Conservation (phyloP, 1,140 invertebrate genomes). For the Philaenus spumarius region DNA sequence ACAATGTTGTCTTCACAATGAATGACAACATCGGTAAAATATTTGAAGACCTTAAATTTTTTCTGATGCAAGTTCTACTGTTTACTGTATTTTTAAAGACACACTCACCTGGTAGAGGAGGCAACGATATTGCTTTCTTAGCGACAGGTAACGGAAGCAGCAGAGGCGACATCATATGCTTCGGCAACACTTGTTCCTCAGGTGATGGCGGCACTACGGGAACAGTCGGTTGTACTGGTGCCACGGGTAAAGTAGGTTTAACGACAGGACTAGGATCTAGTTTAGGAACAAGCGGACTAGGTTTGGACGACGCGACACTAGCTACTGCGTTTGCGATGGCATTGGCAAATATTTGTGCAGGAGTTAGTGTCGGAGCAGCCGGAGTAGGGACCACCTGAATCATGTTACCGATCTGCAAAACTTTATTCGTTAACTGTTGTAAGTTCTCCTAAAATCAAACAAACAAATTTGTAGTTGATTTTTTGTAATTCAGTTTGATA, state of each 20-base stretch:
- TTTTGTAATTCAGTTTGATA: too few relatives aligned
- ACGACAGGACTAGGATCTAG: background rate
- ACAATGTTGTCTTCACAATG: too few relatives aligned
- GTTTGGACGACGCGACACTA: too few relatives aligned
- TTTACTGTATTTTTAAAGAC: too few relatives aligned
- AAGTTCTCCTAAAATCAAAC: too few relatives aligned
- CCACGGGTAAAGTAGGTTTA: background rate
- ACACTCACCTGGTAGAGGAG: too few relatives aligned
- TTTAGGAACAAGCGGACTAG: too few relatives aligned
- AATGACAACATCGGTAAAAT: too few relatives aligned
- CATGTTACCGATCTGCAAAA: slow-evolving; percentile 31
- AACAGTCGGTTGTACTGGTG: slow-evolving; percentile 8
- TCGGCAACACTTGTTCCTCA: background rate
- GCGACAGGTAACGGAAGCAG: slow-evolving; percentile 4
- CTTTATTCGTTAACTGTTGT: background rate
- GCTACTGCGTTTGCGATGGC: too few relatives aligned
- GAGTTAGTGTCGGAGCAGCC: background rate
- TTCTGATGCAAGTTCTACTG: too few relatives aligned
- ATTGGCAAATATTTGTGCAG: background rate
- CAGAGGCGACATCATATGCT: background rate
- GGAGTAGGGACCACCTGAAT: slow-evolving; percentile 24
- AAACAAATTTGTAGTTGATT: too few relatives aligned
- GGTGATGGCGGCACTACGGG: background rate
- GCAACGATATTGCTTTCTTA: background rate
- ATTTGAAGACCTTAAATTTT: too few relatives aligned